Conservation (phyloP, 2,888 invertebrate genomes). For the Tachystola acroxantha region DNA sequence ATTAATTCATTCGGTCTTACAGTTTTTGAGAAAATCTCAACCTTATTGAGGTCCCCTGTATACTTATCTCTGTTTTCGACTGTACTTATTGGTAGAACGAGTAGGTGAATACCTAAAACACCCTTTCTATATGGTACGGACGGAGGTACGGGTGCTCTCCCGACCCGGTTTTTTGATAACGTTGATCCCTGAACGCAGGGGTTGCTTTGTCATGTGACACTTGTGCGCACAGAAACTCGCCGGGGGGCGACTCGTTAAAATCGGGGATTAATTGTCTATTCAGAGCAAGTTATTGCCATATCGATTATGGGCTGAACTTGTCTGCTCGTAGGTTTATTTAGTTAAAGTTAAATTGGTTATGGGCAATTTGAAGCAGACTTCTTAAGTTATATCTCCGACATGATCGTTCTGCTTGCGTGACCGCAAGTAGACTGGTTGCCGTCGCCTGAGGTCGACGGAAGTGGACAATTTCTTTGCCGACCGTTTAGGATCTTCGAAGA, state of each 20-base stretch:
- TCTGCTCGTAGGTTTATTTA: neutral
- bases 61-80: no score
- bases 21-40: no score
- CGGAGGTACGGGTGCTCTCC: slow-evolving; percentile 57
- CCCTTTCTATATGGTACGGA: slow-evolving; percentile 45
- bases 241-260: slow-evolving; percentile 64
- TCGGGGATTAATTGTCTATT: slow-evolving; percentile 27
- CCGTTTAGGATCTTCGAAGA: slow-evolving; percentile 36
- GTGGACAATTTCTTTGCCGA: slow-evolving; percentile 58
- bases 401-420: slow-evolving; percentile 42
- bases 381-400: neutral
- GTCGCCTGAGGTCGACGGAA: slow-evolving; percentile 57
- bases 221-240: slow-evolving; percentile 60
- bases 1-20: no score
- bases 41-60: no score
- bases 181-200: slow-evolving; percentile 61
- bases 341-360: neutral
- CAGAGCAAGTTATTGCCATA: slow-evolving; percentile 24
- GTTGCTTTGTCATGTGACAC: slow-evolving; percentile 73
- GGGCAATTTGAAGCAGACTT: slow-evolving; percentile 3
- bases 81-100: no score
- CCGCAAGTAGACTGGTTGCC: slow-evolving; percentile 36
- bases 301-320: neutral
- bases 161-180: slow-evolving; percentile 64
- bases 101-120: no score